Evolutionary conservation across 2,113 vertebrate species (phyloP).

Genomic region (Azemiops feae): DNA sequence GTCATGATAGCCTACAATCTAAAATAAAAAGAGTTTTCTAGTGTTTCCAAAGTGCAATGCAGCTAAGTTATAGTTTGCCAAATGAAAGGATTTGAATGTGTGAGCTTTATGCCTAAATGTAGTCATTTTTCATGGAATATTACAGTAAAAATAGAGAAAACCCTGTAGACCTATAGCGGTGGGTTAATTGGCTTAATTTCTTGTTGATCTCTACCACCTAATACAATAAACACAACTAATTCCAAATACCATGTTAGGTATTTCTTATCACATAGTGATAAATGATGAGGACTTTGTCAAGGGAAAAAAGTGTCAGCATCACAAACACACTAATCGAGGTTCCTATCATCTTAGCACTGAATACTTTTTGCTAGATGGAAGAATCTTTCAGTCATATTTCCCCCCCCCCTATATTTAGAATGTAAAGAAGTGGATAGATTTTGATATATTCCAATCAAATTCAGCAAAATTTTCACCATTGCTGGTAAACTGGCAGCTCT

Average conservation of each 20-base stretch:
- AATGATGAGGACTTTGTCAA: background rate
- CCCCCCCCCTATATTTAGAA: background rate
- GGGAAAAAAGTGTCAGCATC: background rate
- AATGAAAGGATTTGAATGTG: background rate
- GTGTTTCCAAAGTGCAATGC: background rate
- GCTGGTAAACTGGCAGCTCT: background rate
- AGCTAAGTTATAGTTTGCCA: constrained; percentile 10
- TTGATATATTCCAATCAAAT: background rate
- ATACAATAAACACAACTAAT: background rate
- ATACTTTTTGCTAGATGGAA: background rate
- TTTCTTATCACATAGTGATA: background rate
- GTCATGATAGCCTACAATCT: background rate
- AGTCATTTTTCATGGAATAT: background rate
- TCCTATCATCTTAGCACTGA: background rate
- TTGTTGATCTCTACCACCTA: background rate
- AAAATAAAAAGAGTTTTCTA: background rate
- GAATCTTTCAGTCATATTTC: background rate
- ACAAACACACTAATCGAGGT: background rate
- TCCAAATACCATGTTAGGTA: background rate
- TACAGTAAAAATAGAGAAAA: background rate
- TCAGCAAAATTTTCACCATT: background rate
- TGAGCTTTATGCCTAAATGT: background rate
- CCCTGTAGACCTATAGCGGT: background rate
- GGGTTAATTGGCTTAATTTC: background rate
- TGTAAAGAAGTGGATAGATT: background rate